Conservation (phyloP, 2,797 vertebrate genomes). For the Pelochelys cantorii region DNA sequence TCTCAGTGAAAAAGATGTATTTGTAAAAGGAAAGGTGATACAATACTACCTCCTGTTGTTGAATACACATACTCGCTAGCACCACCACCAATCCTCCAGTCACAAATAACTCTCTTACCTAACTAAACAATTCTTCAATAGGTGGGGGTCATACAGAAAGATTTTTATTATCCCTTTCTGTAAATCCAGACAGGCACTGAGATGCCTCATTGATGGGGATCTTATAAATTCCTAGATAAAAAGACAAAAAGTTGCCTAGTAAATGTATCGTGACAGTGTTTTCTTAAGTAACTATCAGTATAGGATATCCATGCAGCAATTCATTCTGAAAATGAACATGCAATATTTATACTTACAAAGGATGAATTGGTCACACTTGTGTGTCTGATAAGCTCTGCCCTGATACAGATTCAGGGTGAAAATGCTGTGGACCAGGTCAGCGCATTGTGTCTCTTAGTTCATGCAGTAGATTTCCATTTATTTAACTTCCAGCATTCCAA, state of each 20-base stretch:
- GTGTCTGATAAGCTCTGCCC: neutral
- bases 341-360: neutral
- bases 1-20: neutral
- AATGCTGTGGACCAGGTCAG: neutral
- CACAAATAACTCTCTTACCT: too few species aligned
- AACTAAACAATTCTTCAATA: too few species aligned
- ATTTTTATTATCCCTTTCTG: too few species aligned
- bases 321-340: neutral
- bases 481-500: too few species aligned
- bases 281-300: neutral
- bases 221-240: too few species aligned
- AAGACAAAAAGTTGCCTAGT: too few species aligned
- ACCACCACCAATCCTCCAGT: too few species aligned
- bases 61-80: neutral
- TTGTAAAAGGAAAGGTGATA: neutral
- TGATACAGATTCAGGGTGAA: neutral
- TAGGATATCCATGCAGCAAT: neutral
- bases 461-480: too few species aligned
- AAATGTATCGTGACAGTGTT: neutral
- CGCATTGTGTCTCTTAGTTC: too few species aligned
- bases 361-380: rapidly evolving
- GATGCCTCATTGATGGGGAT: too few species aligned
- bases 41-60: neutral
- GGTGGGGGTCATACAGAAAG: too few species aligned
- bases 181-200: too few species aligned